A percentile compares a stretch with the other conserved stretches of the same genome.
Conservation (phyloP, 2,888 invertebrate genomes). For the Apamea crenata region DNA sequence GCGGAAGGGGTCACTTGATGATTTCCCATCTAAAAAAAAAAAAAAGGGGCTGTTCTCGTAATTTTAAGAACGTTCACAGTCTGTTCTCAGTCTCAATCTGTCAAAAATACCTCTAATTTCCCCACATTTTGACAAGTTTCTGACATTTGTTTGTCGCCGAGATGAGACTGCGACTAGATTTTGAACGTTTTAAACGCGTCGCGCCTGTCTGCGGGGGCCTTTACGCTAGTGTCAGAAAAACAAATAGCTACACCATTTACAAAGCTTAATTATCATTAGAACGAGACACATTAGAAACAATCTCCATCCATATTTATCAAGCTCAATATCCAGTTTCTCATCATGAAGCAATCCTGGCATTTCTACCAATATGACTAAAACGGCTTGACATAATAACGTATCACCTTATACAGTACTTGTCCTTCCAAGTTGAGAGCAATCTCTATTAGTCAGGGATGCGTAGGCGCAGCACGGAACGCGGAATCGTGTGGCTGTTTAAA, state of each 20-base stretch:
- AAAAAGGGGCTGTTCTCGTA: too few species aligned
- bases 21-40: too few species aligned
- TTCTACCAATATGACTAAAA: conserved; percentile 60
- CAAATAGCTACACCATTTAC: neutral
- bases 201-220: neutral
- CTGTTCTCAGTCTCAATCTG: too few species aligned
- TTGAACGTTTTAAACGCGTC: too few species aligned
- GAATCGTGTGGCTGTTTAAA: conserved; percentile 47
- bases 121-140: too few species aligned
- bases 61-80: too few species aligned
- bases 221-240: neutral
- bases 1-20: too few species aligned
- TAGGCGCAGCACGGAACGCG: conserved; percentile 62
- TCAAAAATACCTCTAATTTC: too few species aligned
- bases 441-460: conserved; percentile 63
- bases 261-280: conserved; percentile 48
- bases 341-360: conserved; percentile 60
- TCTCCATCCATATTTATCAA: conserved; percentile 43
- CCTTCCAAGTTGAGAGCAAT: conserved; percentile 64
- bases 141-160: too few species aligned
- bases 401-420: conserved; percentile 56
- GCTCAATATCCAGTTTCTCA: conserved; percentile 42
- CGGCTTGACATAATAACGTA: conserved; percentile 52
- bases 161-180: too few species aligned
- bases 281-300: conserved; percentile 19